phyloP scores from a whole-genome alignment of 2,797 vertebrate genomes.

The Tachyglossus aculeatus region DNA sequence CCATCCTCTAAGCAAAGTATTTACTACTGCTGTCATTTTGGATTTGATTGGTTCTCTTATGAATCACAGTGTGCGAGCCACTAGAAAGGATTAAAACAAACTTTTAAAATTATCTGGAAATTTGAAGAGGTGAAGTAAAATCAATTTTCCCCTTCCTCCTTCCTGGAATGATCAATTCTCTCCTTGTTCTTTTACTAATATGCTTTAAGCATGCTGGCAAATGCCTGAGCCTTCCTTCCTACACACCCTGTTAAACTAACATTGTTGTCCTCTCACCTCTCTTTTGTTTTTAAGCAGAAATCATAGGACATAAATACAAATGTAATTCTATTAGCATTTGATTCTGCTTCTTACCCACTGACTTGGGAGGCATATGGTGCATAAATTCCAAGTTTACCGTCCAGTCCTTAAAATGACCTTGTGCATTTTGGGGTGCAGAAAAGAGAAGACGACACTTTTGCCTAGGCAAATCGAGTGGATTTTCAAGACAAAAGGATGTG shows the following conservation, averaged over 20 bases:
- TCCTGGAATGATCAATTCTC: conserved; percentile 41
- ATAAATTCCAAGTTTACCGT: conserved; percentile 2
- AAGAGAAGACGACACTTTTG: background rate
- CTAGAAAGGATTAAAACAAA: too few species aligned
- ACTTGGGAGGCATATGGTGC: conserved; percentile 28
- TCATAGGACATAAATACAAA: conserved; percentile 66
- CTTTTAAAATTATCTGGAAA: conserved; percentile 4
- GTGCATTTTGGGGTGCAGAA: background rate
- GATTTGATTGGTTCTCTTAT: too few species aligned
- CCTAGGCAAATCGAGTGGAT: background rate
- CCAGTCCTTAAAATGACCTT: background rate
- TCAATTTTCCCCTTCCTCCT: background rate
- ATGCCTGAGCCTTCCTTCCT: conserved; percentile 45
- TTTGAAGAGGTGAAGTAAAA: conserved; percentile 20
- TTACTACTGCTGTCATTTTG: too few species aligned
- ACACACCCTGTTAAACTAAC: conserved; percentile 66
- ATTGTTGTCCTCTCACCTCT: conserved; percentile 50
- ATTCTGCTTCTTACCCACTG: conserved; percentile 42
- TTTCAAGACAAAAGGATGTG: conserved; percentile 22
- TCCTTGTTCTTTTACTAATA: conserved; percentile 68
- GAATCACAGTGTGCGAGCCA: too few species aligned
- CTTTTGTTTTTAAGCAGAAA: conserved; percentile 61
- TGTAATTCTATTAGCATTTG: conserved; percentile 50
- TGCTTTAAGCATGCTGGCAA: conserved; percentile 68
- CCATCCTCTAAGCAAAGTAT: too few species aligned